Conservation (phyloP, 2,113 vertebrate genomes). For the Corydoras maculifer region DNA sequence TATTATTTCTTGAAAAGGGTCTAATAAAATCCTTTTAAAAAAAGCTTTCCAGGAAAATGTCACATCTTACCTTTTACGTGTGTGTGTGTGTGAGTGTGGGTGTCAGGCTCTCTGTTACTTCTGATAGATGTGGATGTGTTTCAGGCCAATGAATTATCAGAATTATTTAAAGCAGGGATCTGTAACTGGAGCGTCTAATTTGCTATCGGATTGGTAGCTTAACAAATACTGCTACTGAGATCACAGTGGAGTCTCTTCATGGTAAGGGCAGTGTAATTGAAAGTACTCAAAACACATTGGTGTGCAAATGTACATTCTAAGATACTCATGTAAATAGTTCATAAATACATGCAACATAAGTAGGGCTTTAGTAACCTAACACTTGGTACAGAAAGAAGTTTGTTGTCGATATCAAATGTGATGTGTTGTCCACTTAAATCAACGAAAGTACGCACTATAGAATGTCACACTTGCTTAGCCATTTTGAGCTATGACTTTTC, state of each 20-base stretch:
- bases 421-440: no score
- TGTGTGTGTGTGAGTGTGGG: neutral
- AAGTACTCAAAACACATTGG: neutral
- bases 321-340: neutral
- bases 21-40: no score
- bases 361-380: no score
- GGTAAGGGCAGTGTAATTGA: neutral
- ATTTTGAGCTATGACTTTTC: constrained; percentile 19
- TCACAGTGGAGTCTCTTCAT: constrained; percentile 13
- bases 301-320: neutral
- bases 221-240: constrained; percentile 7
- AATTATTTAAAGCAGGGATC: constrained; percentile 37
- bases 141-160: constrained; percentile 35
- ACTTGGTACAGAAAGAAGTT: no score
- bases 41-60: no score
- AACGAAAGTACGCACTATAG: neutral
- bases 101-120: constrained; percentile 17
- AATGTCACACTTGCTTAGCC: constrained; percentile 9
- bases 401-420: neutral
- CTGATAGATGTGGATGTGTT: constrained; percentile 30
- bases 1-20: no score
- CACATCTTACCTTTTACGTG: neutral
- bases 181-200: constrained; percentile 36
- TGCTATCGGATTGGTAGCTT: constrained; percentile 26
- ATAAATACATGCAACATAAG: neutral